A percentile compares a stretch with the other conserved stretches of the same genome.
These are phyloP conservation scores for Aspidapion aeneum DNA, from an alignment of 2,888 invertebrate species.

Conservation along the genomic window DNA sequence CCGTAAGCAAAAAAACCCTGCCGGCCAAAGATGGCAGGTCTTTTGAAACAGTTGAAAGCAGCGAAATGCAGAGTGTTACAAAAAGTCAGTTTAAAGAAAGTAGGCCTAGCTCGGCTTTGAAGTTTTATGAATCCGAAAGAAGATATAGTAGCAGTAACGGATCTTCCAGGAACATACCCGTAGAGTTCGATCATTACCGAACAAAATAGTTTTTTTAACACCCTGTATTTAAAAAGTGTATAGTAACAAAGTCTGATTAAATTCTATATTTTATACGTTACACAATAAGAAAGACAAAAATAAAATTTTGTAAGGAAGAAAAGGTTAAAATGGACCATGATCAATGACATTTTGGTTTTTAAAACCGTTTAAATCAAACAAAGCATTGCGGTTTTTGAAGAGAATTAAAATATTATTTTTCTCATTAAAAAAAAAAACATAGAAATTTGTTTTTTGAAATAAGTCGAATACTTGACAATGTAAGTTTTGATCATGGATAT, in stretches of 20 bases:
- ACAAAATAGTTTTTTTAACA: slow-evolving; percentile 21
- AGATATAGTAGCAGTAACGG: slow-evolving; percentile 36
- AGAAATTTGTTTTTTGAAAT: too few species aligned
- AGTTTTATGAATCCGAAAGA: slow-evolving; percentile 55
- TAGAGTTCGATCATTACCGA: slow-evolving; percentile 55
- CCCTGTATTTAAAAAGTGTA: not conserved
- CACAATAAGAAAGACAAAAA: not conserved
- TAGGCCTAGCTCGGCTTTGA: slow-evolving; percentile 37
- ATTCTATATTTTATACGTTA: too few species aligned
- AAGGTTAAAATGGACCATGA: not conserved
- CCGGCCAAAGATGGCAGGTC: slow-evolving; percentile 62
- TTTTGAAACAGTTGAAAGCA: slow-evolving; percentile 66
- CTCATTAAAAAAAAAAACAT: too few species aligned
- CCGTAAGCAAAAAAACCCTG: slow-evolving; percentile 64
- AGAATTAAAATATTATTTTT: too few species aligned
- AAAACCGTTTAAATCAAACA: too few species aligned
- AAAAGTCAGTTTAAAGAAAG: slow-evolving; percentile 50
- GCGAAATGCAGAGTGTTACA: slow-evolving; percentile 67
- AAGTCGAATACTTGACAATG: too few species aligned
- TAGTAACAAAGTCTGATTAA: slow-evolving; percentile 1
- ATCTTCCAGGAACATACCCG: slow-evolving; percentile 54
- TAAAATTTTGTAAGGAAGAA: not conserved
- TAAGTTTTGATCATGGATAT: too few species aligned
- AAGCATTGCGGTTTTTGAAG: too few species aligned
- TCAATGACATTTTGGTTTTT: not conserved